These are phyloP conservation scores for Drosophila anomelani DNA, from an alignment of 2,888 invertebrate species.

Conservation along the genomic window DNA sequence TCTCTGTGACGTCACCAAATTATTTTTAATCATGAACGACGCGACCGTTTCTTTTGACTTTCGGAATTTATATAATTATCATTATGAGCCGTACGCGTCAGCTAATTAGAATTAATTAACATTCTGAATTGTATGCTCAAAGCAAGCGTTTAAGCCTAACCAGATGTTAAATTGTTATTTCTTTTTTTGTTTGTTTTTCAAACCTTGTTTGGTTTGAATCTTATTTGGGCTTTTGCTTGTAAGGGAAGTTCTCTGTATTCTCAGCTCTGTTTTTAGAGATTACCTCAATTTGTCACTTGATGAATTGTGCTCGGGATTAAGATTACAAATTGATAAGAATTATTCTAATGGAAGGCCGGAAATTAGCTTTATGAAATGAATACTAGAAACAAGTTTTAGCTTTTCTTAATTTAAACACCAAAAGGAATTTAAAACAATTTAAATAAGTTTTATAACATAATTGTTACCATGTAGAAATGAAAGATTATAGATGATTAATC, in stretches of 20 bases:
- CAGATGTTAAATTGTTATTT: slow-evolving; percentile 58
- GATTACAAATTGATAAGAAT: slow-evolving; percentile 61
- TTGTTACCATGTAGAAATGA: not conserved
- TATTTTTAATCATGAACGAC: slow-evolving; percentile 66
- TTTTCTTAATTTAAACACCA: not conserved
- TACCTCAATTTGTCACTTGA: slow-evolving; percentile 54
- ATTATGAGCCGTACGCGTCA: slow-evolving; percentile 45
- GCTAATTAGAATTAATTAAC: slow-evolving; percentile 71
- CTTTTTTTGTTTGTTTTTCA: not conserved
- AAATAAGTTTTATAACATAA: not conserved
- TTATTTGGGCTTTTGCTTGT: slow-evolving; percentile 2
- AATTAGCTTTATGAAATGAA: slow-evolving; percentile 12
- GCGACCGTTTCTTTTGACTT: slow-evolving; percentile 10
- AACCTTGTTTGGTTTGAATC: slow-evolving; percentile 12
- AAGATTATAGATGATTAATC: fast-evolving
- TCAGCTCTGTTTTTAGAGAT: slow-evolving; percentile 1
- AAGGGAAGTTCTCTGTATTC: slow-evolving; percentile 9
- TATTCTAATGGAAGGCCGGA: slow-evolving; percentile 8
- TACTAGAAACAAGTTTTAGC: not conserved
- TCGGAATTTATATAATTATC: slow-evolving; percentile 50
- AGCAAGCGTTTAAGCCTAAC: slow-evolving; percentile 45
- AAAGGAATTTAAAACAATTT: not conserved
- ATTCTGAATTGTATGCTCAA: slow-evolving; percentile 38
- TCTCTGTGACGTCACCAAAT: slow-evolving; percentile 64
- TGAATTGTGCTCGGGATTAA: slow-evolving; percentile 51